Percentiles rank a stretch among this genome's conserved stretches.
Evolutionary conservation across 2,888 invertebrate genomes (phyloP).

Genomic region (Tinea trinotella): DNA sequence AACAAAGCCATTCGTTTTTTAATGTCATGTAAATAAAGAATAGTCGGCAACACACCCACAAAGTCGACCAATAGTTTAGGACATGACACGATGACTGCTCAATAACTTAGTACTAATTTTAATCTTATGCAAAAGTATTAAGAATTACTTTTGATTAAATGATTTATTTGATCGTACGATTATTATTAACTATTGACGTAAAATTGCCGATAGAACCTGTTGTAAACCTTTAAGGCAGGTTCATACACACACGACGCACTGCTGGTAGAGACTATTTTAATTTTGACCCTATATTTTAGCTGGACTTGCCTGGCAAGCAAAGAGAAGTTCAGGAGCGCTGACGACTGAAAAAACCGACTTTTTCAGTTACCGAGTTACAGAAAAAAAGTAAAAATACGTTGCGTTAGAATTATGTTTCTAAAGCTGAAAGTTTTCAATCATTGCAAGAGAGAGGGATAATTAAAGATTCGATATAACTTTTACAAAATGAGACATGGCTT

Average conservation of each 20-base stretch:
- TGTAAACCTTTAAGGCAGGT: background rate
- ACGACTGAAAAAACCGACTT: no score
- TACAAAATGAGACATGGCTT: no score
- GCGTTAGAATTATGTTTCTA: no score
- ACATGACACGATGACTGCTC: background rate
- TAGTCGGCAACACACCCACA: slow-evolving; percentile 7
- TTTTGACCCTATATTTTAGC: no score
- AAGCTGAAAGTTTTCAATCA: no score
- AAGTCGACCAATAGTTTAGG: background rate
- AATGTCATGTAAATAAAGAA: background rate
- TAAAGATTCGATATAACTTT: no score
- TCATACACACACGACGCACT: slow-evolving; percentile 24
- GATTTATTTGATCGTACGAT: background rate
- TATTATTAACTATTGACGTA: background rate
- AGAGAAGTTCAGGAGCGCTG: no score
- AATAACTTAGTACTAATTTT: background rate
- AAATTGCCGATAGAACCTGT: background rate
- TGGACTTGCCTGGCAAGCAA: no score
- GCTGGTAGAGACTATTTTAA: no score
- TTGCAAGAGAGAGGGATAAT: no score
- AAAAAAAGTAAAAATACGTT: no score
- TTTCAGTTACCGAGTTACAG: no score
- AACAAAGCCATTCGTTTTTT: background rate
- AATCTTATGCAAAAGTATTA: background rate
- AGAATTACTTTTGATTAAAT: background rate